Conservation (phyloP, 2,113 vertebrate genomes). For the Ancistrus triradiatus region DNA sequence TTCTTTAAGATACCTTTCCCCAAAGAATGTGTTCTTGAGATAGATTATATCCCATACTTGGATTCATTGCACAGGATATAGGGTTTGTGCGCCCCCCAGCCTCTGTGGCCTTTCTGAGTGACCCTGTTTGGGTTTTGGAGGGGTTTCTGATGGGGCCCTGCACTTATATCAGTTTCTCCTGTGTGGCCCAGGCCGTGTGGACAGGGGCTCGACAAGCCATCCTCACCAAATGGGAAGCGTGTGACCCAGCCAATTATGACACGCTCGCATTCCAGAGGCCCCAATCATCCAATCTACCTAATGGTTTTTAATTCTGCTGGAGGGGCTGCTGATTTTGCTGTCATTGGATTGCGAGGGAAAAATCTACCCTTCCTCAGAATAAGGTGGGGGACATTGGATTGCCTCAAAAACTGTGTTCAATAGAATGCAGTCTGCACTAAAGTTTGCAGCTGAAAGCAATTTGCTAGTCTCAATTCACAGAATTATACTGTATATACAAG, state of each 20-base stretch:
- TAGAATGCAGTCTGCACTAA: no score
- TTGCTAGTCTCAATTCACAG: no score
- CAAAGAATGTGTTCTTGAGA: slow-evolving; percentile 57
- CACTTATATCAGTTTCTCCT: slow-evolving; percentile 84
- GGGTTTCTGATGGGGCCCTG: slow-evolving; percentile 83
- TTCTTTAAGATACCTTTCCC: slow-evolving; percentile 49
- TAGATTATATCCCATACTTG: slow-evolving; percentile 71
- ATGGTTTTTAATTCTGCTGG: slow-evolving; percentile 46
- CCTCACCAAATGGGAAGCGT: slow-evolving; percentile 82
- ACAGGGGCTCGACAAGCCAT: slow-evolving; percentile 77
- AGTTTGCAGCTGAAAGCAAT: no score
- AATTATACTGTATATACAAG: no score
- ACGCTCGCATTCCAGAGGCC: slow-evolving; percentile 57
- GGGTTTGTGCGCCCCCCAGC: slow-evolving; percentile 73
- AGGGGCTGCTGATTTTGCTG: slow-evolving; percentile 26
- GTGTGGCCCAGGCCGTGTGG: slow-evolving; percentile 79
- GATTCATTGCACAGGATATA: slow-evolving; percentile 73
- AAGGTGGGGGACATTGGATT: no score
- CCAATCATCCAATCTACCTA: fast-evolving
- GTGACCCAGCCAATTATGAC: slow-evolving; percentile 74
- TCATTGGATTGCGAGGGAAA: slow-evolving; percentile 13
- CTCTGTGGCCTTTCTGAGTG: slow-evolving; percentile 65
- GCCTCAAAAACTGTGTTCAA: no score
- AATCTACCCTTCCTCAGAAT: background rate
- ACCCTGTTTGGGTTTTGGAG: slow-evolving; percentile 74